phyloP scores from a whole-genome alignment of 2,797 vertebrate genomes.

The Propithecus perrieri region DNA sequence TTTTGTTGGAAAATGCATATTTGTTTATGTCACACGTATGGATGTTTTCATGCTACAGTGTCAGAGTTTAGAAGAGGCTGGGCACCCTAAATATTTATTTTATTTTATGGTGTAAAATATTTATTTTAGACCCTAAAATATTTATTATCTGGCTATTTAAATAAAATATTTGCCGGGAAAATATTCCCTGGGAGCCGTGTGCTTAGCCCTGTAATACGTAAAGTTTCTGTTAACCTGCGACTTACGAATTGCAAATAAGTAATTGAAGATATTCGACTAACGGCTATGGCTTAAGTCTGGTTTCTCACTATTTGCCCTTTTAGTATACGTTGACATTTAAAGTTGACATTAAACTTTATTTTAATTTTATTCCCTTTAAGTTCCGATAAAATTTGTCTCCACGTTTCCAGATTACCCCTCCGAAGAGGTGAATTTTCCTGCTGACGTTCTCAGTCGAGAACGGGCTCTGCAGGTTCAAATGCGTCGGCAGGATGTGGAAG shows the following conservation, averaged over 20 bases:
- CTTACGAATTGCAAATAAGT: slow-evolving; percentile 15
- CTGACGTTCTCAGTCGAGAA: slow-evolving; percentile 55
- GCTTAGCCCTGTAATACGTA: not conserved
- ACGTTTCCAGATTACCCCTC: slow-evolving; percentile 1
- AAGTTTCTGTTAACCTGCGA: not conserved
- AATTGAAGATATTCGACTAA: not conserved
- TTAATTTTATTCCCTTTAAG: not conserved
- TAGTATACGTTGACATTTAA: slow-evolving; percentile 58
- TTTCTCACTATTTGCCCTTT: not conserved
- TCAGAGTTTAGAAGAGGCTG: not conserved
- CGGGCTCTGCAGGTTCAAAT: slow-evolving; percentile 51
- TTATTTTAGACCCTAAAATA: not conserved
- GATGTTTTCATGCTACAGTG: not conserved
- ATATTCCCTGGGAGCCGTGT: not conserved
- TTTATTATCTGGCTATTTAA: slow-evolving; percentile 4
- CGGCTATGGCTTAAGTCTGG: not conserved
- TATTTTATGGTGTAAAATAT: too few relatives aligned
- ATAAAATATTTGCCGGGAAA: not conserved
- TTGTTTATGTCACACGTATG: not conserved
- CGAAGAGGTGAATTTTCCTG: slow-evolving; percentile 28
- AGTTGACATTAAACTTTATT: not conserved
- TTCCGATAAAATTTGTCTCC: not conserved
- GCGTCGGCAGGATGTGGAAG: not conserved
- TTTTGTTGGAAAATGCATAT: not conserved
- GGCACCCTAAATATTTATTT: too few relatives aligned